A percentile compares a stretch with the other conserved stretches of the same genome.
Evolutionary conservation across 2,797 vertebrate species (phyloP).

Genomic region (Syngnathus rostellatus): DNA sequence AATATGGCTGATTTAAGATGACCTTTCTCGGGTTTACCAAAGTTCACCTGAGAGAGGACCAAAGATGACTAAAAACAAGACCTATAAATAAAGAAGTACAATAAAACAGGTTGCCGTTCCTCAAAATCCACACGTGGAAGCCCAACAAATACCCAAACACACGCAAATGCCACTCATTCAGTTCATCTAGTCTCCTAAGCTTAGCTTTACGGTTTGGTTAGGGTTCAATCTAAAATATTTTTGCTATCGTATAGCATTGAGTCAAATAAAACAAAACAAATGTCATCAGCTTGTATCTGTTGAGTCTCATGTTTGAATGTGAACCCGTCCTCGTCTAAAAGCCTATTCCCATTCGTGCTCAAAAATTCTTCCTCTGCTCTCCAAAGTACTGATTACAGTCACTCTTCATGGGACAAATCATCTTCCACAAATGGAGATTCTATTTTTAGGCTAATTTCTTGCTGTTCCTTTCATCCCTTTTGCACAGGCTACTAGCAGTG

Average conservation of each 20-base stretch:
- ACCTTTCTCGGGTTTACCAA: too few relatives aligned
- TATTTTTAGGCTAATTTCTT: conserved; percentile 33
- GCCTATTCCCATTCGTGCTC: conserved; percentile 15
- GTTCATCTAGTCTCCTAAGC: not conserved
- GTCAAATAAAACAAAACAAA: not conserved
- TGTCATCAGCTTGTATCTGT: conserved; percentile 9
- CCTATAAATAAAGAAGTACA: not conserved
- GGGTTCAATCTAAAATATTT: not conserved
- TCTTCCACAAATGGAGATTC: conserved; percentile 30
- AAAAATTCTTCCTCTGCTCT: conserved; percentile 32
- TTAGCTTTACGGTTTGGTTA: not conserved
- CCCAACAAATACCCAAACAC: not conserved
- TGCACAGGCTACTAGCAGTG: too few relatives aligned
- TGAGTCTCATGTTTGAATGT: conserved; percentile 19
- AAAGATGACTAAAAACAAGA: not conserved
- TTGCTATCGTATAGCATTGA: not conserved
- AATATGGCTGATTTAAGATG: too few relatives aligned
- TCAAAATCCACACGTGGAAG: not conserved
- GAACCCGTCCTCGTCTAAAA: conserved; percentile 21
- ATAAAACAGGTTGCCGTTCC: not conserved
- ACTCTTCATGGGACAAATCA: conserved; percentile 39
- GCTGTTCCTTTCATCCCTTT: conserved; percentile 8
- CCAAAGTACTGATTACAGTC: conserved; percentile 42
- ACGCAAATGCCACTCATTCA: not conserved
- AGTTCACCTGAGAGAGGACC: too few relatives aligned